Evolutionary conservation across 2,113 vertebrate genomes (phyloP).

Genomic region (Salvelinus fontinalis): DNA sequence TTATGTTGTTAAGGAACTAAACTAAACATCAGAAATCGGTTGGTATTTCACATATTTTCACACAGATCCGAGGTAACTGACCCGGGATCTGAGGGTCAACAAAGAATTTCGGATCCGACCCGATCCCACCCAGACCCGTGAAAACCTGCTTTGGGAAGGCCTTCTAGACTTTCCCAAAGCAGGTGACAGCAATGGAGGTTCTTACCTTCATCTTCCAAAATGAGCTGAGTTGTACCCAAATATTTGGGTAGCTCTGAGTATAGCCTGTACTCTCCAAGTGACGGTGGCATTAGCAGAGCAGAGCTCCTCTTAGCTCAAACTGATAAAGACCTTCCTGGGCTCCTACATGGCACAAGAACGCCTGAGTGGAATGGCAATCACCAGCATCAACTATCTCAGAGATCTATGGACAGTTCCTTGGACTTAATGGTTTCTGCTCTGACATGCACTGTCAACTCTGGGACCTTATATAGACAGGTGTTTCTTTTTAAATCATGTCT

Average conservation of each 20-base stretch:
- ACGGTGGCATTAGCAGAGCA: constrained; percentile 27
- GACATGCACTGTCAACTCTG: no score
- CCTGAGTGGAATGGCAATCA: constrained; percentile 36
- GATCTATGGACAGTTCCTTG: no score
- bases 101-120: no score
- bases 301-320: constrained; percentile 31
- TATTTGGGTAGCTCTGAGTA: constrained; percentile 27
- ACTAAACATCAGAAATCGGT: no score
- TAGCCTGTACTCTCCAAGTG: constrained; percentile 23
- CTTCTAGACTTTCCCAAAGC: constrained; percentile 28
- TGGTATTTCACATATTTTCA: no score
- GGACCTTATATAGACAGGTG: no score
- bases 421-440: no score
- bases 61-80: no score
- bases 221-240: constrained; percentile 34
- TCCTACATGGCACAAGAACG: constrained; percentile 32
- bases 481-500: no score
- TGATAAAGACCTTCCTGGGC: constrained; percentile 34
- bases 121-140: no score
- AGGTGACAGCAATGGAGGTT: constrained; percentile 32
- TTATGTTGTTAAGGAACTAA: no score
- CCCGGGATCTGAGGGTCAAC: no score
- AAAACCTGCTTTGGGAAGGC: constrained; percentile 4
- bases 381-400: constrained; percentile 21
- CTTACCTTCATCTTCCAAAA: constrained; percentile 31